These are phyloP conservation scores for Nymphalis urticae DNA, from an alignment of 2,888 invertebrate species.

Conservation along the genomic window DNA sequence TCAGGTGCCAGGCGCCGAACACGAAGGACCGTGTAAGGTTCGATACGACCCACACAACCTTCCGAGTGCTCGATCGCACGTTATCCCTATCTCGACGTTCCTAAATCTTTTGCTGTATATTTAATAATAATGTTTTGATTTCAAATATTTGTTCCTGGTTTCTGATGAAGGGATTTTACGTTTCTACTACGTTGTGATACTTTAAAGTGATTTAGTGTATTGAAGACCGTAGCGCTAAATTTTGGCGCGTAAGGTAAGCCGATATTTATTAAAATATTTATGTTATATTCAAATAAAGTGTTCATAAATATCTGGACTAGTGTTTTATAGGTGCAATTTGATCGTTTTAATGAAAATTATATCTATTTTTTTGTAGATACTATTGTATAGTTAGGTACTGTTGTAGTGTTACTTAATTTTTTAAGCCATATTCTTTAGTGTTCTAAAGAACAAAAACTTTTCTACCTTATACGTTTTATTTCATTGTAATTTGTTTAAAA, in stretches of 20 bases:
- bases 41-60: constrained; percentile 54
- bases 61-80: constrained; percentile 41
- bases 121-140: constrained; percentile 29
- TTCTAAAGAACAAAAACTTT: too few species aligned
- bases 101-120: constrained; percentile 15
- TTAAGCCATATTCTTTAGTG: too few species aligned
- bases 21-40: constrained; percentile 60
- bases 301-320: too few species aligned
- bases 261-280: background rate
- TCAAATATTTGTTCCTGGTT: constrained; percentile 25
- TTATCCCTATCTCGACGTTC: constrained; percentile 19
- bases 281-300: background rate
- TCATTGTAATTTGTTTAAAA: too few species aligned
- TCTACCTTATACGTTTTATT: too few species aligned
- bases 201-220: constrained; percentile 61
- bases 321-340: too few species aligned
- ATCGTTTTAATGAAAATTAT: too few species aligned
- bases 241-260: constrained; percentile 13
- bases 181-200: constrained; percentile 46
- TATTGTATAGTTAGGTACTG: too few species aligned
- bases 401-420: too few species aligned
- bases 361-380: too few species aligned
- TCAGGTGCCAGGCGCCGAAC: constrained; percentile 77
- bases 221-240: background rate
- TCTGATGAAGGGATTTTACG: constrained; percentile 33